Conservation (phyloP, 92 coral and sea anemone species). For the Palythoa grandiflora region DNA sequence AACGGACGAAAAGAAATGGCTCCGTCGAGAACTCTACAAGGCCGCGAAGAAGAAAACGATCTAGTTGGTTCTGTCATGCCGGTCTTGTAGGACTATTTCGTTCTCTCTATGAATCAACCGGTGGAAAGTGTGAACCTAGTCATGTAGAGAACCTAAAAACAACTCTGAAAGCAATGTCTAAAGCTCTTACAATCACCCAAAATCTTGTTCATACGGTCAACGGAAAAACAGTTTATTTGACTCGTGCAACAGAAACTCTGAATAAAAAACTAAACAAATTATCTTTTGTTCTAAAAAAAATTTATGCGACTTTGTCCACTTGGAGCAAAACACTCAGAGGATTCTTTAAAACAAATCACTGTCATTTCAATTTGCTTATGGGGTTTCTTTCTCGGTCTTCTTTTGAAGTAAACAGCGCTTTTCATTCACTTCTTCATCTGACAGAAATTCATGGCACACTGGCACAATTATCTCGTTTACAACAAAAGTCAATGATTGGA, state of each 20-base stretch:
- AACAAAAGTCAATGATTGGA: constrained; percentile 14
- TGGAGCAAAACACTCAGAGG: constrained; percentile 38
- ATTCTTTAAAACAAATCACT: not conserved
- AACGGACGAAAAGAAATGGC: constrained; percentile 40
- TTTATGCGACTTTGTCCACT: constrained; percentile 34
- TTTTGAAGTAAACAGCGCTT: constrained; percentile 26
- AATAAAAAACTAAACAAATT: constrained; percentile 45
- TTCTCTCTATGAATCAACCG: constrained; percentile 25
- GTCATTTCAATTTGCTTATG: not conserved
- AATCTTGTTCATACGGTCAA: constrained; percentile 4
- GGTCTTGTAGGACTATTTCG: constrained; percentile 16
- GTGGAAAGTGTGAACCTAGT: constrained; percentile 53
- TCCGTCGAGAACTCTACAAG: not conserved
- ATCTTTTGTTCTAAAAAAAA: not conserved
- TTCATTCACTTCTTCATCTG: constrained; percentile 17
- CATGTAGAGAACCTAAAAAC: constrained; percentile 38
- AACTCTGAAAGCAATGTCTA: constrained; percentile 38
- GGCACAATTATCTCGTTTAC: constrained; percentile 8
- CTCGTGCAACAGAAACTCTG: constrained; percentile 28
- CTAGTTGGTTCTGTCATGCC: constrained; percentile 35
- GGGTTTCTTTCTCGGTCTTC: constrained; percentile 10
- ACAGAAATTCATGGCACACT: constrained; percentile 32
- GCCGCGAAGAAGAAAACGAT: not conserved
- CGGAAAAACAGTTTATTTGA: constrained; percentile 21
- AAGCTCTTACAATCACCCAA: constrained; percentile 6